A percentile compares a stretch with the other conserved stretches of the same genome.
These are phyloP conservation scores for Petrolisthes cinctipes DNA, from an alignment of 2,888 invertebrate species.

Conservation along the genomic window DNA sequence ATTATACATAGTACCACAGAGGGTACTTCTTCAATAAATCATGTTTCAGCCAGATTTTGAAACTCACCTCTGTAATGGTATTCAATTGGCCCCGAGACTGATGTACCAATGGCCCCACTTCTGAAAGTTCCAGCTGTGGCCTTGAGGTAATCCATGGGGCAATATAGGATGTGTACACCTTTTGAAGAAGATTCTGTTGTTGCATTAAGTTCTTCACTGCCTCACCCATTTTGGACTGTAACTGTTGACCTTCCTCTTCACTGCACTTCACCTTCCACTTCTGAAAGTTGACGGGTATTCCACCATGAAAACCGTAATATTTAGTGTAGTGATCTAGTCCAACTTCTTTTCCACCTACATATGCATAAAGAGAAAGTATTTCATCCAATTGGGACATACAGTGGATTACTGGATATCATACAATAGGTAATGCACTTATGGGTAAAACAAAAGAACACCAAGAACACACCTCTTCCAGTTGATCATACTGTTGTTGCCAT, in stretches of 20 bases:
- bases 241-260: background rate
- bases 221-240: conserved; percentile 1
- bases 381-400: too few relatives aligned
- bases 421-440: too few relatives aligned
- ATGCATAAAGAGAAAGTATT: too few relatives aligned
- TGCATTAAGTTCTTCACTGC: conserved; percentile 7
- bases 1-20: too few relatives aligned
- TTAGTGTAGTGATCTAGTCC: too few relatives aligned
- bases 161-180: conserved; percentile 35
- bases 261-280: background rate
- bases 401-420: too few relatives aligned
- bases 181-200: conserved; percentile 31
- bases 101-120: conserved; percentile 31
- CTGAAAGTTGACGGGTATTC: background rate
- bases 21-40: too few relatives aligned
- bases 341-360: too few relatives aligned
- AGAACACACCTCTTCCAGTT: background rate
- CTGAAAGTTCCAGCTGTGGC: conserved; percentile 30
- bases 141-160: conserved; percentile 35
- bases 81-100: background rate
- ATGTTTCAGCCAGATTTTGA: too few relatives aligned
- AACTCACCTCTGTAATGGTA: background rate
- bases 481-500: background rate
- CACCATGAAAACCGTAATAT: too few relatives aligned
- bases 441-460: too few relatives aligned